Percentiles rank a stretch among this genome's conserved stretches.
phyloP scores from a whole-genome alignment of 1,140 invertebrate species.

The Lanistes nyassanus region DNA sequence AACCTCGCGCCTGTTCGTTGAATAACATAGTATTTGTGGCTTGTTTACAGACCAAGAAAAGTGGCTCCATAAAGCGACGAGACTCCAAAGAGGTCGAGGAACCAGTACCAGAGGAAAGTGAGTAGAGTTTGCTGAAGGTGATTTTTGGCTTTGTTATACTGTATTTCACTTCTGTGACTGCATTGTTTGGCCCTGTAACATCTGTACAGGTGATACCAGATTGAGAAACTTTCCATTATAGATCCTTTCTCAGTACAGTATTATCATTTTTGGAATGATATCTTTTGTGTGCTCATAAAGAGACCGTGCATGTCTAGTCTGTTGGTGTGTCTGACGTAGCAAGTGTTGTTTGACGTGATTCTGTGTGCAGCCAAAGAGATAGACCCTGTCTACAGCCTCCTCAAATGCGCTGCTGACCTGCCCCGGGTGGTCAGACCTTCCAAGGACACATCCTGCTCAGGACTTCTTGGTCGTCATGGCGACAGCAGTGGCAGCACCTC shows the following conservation, averaged over 20 bases:
- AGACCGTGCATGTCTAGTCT: background rate
- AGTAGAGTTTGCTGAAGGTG: background rate
- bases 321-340: too few species aligned
- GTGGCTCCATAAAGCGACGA: slow-evolving; percentile 49
- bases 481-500: slow-evolving; percentile 54
- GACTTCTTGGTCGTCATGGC: slow-evolving; percentile 37
- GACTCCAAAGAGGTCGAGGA: slow-evolving; percentile 46
- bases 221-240: too few species aligned
- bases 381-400: slow-evolving; percentile 64
- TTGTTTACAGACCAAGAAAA: slow-evolving; percentile 47
- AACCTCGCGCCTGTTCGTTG: background rate
- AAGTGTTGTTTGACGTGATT: slow-evolving; percentile 7
- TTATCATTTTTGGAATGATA: too few species aligned
- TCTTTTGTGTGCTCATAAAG: too few species aligned
- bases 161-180: too few species aligned
- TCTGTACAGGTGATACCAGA: too few species aligned
- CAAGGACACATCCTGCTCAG: slow-evolving; percentile 40
- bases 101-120: slow-evolving; percentile 34
- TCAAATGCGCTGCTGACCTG: slow-evolving; percentile 64
- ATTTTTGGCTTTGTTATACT: too few species aligned
- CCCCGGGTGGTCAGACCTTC: slow-evolving; percentile 41
- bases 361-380: slow-evolving; percentile 53
- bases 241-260: too few species aligned
- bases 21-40: slow-evolving; percentile 1
- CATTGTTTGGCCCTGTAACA: too few species aligned